Percentiles rank a stretch among this genome's conserved stretches.
These are phyloP conservation scores for Ammospiza caudacuta DNA, from an alignment of 2,113 vertebrate species.

Conservation along the genomic window DNA sequence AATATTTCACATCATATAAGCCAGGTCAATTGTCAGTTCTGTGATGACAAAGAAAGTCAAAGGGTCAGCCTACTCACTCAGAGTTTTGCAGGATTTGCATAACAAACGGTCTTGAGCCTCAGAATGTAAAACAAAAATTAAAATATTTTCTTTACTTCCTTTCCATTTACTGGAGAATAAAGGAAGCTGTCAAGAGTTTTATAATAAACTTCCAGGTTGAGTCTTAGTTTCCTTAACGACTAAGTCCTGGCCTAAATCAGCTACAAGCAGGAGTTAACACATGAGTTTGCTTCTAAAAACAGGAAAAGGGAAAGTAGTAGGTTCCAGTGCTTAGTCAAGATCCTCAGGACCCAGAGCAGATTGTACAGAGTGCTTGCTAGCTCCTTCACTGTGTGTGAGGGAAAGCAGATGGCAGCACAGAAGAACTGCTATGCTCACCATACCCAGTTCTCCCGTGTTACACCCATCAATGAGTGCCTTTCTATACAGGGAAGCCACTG, in stretches of 20 bases:
- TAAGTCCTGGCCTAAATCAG: neutral
- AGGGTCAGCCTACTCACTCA: neutral
- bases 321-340: neutral
- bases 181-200: neutral
- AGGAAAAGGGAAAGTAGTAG: neutral
- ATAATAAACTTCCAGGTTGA: neutral
- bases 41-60: neutral
- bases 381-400: neutral
- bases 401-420: slow-evolving; percentile 5
- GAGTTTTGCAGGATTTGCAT: neutral
- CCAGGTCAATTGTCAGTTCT: neutral
- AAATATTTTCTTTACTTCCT: neutral
- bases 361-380: neutral
- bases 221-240: neutral
- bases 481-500: neutral
- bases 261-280: neutral
- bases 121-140: neutral
- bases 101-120: neutral
- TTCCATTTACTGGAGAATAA: neutral
- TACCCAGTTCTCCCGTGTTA: neutral
- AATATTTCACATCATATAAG: neutral
- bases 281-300: neutral
- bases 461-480: neutral
- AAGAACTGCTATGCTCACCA: neutral
- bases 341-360: neutral